Evolutionary conservation across 1,140 invertebrate genomes (phyloP).

Genomic region (Anastatus disparis): DNA sequence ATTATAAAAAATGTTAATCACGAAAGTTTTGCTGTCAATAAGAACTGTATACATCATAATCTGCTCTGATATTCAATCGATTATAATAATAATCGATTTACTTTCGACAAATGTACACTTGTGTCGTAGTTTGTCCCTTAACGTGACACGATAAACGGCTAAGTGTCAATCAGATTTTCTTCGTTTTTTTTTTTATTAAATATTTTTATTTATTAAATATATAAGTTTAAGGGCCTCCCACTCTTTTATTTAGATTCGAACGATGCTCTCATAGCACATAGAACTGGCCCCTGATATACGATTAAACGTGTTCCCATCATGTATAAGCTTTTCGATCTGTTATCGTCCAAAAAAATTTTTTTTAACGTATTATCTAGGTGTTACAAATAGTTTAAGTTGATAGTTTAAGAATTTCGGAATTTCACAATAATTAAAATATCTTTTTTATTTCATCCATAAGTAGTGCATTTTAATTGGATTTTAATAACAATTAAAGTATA

Average conservation of each 20-base stretch:
- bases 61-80: constrained; percentile 19
- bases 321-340: neutral
- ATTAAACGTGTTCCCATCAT: constrained; percentile 16
- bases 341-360: neutral
- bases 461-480: no score
- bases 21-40: constrained; percentile 15
- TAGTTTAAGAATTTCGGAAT: no score
- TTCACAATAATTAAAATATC: no score
- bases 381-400: no score
- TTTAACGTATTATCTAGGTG: no score
- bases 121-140: constrained; percentile 14
- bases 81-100: constrained; percentile 45
- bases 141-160: constrained; percentile 3
- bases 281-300: constrained; percentile 34
- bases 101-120: constrained; percentile 47
- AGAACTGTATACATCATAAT: constrained; percentile 8
- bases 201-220: constrained; percentile 20
- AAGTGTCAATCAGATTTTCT: neutral
- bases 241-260: constrained; percentile 15
- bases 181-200: no score
- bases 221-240: constrained; percentile 13
- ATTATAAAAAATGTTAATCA: neutral
- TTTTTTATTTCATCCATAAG: no score
- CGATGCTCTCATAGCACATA: neutral
- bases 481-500: no score